A percentile compares a stretch with the other conserved stretches of the same genome.
Conservation (phyloP, 2,888 invertebrate genomes). For the Cryptus armator region DNA sequence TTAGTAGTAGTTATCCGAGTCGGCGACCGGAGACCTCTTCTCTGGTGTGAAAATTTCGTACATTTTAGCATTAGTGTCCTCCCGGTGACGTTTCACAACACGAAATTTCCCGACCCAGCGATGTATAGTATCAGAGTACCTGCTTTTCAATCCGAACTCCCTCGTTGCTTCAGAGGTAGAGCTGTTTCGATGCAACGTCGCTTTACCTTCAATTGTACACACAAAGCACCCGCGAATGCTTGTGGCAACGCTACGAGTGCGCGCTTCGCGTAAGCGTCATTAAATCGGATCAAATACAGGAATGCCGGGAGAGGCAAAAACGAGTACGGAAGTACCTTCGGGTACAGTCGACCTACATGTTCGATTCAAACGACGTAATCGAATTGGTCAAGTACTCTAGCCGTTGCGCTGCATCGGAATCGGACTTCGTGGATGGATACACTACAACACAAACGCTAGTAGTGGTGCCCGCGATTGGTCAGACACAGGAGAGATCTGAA, state of each 20-base stretch:
- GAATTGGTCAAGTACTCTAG: neutral
- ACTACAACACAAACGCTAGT: neutral
- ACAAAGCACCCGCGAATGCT: conserved; percentile 32
- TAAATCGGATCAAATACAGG: conserved; percentile 55
- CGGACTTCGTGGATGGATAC: neutral
- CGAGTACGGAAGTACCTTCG: conserved; percentile 12
- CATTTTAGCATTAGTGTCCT: conserved; percentile 26
- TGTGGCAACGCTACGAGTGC: conserved; percentile 26
- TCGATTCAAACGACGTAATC: neutral
- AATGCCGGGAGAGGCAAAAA: neutral
- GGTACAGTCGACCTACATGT: neutral
- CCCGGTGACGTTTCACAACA: neutral
- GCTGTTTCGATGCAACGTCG: conserved; percentile 15
- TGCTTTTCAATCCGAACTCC: neutral
- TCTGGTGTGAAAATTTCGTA: conserved; percentile 40
- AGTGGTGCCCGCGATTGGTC: neutral
- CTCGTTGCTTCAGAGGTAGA: neutral
- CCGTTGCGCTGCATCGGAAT: neutral
- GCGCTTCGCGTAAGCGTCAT: conserved; percentile 56
- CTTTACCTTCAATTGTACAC: conserved; percentile 49
- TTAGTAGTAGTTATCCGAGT: conserved; percentile 47
- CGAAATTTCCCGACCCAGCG: conserved; percentile 2
- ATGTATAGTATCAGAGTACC: neutral
- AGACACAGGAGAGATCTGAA: neutral
- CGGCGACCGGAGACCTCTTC: conserved; percentile 3